Evolutionary conservation across 2,797 vertebrate genomes (phyloP), one percentile per base, ranked within the genome.

Genomic region (Hylomyscus alleni): DNA sequence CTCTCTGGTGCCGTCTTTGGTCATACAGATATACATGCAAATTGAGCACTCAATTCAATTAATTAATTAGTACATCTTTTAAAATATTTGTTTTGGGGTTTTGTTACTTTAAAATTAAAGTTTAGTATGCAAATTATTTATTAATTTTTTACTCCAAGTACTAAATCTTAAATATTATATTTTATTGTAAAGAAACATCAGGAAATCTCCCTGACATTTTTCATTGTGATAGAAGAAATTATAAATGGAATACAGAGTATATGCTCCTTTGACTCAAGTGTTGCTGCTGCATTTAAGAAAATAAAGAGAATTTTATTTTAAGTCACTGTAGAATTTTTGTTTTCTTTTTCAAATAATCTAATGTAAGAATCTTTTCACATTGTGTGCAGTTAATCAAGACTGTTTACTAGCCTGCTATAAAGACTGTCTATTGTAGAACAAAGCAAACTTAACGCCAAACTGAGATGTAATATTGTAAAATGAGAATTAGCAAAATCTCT

Each of bases 401-500:
- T 17, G 34, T 90, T 50, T 34, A 96, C 93, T 78, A 88, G 11
- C 0, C 14, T 72, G 2, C 47, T 0, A 72, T 77, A 95, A 91
- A 97, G 52, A 94, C 52, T 78, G 8, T 92, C 12, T 75, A 69
- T 56, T 69, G 2, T 90, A 11, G 72, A 88, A 90, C 89, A 97
- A 96, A 98, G 1, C 5, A 93, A 92, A 15, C 56, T 4, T 37
- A 98, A 34, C 76, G 80, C 11, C 50, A 50, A 50, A 50, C 7
- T 50, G 50, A 50, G 50, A 52, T 52, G 85, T 97, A 81, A 56
- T 19, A 97, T 58, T 96, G 86, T 37, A 95, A 96, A 97, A 78
- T 94, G 65, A 91, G 56, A 54, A 13, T 95, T 86, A 60, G 97
- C 94, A 94, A 98, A 98, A 97, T 96, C 89, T 97, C 95, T 97